These are phyloP conservation scores for Radopholus similis DNA, from an alignment of 1,140 invertebrate species.

Conservation along the genomic window DNA sequence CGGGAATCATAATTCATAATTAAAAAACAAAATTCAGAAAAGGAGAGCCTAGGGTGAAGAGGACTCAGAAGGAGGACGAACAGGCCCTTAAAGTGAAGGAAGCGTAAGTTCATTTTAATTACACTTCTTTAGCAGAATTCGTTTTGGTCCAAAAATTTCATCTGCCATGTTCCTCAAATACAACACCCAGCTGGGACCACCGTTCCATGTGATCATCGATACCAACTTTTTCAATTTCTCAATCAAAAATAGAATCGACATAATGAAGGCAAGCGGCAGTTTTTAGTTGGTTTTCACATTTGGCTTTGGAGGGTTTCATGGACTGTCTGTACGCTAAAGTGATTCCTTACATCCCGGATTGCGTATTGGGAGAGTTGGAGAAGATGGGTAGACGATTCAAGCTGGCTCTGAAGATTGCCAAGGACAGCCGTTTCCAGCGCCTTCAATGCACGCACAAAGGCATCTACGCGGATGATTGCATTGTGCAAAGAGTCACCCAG, in stretches of 20 bases:
- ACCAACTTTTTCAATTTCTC: constrained; percentile 99
- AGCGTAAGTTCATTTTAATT: constrained; percentile 41
- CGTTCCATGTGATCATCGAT: constrained; percentile 91
- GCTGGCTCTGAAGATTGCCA: constrained; percentile 89
- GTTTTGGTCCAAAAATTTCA: constrained; percentile 56
- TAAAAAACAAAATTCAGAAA: constrained; percentile 38
- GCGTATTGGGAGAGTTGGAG: constrained; percentile 95
- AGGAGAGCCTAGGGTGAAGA: constrained; percentile 50
- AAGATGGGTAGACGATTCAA: constrained; percentile 92
- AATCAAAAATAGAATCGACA: constrained; percentile 95
- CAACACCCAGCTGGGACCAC: constrained; percentile 96
- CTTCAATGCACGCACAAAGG: constrained; percentile 92
- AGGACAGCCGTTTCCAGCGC: constrained; percentile 87
- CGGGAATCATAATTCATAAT: constrained; percentile 1
- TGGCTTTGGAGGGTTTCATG: constrained; percentile 80
- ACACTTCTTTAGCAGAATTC: not conserved
- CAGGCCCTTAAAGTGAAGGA: constrained; percentile 51
- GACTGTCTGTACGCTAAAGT: constrained; percentile 94
- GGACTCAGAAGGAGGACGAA: constrained; percentile 55
- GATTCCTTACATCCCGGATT: constrained; percentile 96
- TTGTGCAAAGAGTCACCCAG: constrained; percentile 88
- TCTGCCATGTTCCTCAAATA: constrained; percentile 84
- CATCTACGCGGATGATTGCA: constrained; percentile 97
- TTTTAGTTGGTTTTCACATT: not conserved
- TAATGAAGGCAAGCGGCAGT: constrained; percentile 65